These are phyloP conservation scores for Dicyrtoma fusca DNA, from an alignment of 2,888 invertebrate species.

Conservation along the genomic window DNA sequence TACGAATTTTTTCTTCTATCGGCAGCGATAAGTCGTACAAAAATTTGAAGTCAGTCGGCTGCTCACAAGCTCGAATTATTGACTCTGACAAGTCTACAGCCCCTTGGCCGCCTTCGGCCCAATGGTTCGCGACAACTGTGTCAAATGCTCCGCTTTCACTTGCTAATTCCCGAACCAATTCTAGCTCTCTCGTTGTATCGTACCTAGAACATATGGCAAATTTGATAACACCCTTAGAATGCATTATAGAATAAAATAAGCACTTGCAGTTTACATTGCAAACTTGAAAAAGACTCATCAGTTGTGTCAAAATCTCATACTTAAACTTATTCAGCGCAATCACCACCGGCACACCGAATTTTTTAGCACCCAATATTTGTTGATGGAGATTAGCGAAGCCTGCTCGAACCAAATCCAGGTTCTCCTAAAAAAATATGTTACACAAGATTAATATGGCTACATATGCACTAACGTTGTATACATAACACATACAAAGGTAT, in stretches of 20 bases:
- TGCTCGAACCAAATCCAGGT: conserved; percentile 79
- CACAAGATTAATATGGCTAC: conserved; percentile 14
- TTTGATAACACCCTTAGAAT: no score
- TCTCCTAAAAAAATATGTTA: conserved; percentile 67
- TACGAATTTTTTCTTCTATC: conserved; percentile 83
- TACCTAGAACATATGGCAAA: conserved; percentile 67
- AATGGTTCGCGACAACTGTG: conserved; percentile 86
- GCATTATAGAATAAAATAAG: no score
- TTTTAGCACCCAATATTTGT: conserved; percentile 88
- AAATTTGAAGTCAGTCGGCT: conserved; percentile 63
- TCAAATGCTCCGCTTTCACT: conserved; percentile 79
- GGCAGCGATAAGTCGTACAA: conserved; percentile 72
- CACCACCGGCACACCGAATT: conserved; percentile 90
- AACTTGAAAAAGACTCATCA: neutral
- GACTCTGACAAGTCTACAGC: conserved; percentile 84
- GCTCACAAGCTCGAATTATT: conserved; percentile 76
- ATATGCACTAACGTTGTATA: no score
- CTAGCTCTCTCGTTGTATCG: conserved; percentile 82
- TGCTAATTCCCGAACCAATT: conserved; percentile 74
- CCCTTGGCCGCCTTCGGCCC: conserved; percentile 87
- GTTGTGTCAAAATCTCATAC: conserved; percentile 67
- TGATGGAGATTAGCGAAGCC: conserved; percentile 89
- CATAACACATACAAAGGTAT: no score
- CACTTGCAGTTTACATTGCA: neutral
- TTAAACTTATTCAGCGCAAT: conserved; percentile 88